Evolutionary conservation across 2,888 invertebrate species (phyloP).

Genomic region (Petrolisthes cinctipes): DNA sequence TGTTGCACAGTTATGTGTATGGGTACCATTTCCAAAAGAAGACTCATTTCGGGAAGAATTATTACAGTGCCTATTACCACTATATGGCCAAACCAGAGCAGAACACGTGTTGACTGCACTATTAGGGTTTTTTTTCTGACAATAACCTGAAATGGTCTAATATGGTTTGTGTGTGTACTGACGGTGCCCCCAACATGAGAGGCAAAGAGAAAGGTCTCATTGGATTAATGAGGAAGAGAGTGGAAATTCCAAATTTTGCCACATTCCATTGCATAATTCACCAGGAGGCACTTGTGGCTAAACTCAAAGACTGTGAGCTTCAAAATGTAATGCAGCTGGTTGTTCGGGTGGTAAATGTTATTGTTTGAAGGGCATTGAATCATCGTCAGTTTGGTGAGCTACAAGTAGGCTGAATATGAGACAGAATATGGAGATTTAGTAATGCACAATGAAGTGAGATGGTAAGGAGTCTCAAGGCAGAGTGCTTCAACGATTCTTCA

Average conservation of each 20-base stretch:
- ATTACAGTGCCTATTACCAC: slow-evolving; percentile 29
- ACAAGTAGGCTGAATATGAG: slow-evolving; percentile 22
- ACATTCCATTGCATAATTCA: slow-evolving; percentile 38
- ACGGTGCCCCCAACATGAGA: slow-evolving; percentile 9
- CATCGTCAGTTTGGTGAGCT: slow-evolving; percentile 29
- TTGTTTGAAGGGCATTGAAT: slow-evolving; percentile 35
- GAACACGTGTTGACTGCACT: slow-evolving; percentile 11
- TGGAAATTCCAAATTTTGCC: too few relatives aligned
- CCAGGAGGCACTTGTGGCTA: slow-evolving; percentile 39
- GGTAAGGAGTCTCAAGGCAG: slow-evolving; percentile 21
- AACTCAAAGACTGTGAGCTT: too few relatives aligned
- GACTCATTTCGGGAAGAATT: slow-evolving; percentile 28
- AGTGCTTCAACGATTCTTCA: slow-evolving; percentile 36
- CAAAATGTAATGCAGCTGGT: slow-evolving; percentile 31
- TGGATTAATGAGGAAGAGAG: slow-evolving; percentile 34
- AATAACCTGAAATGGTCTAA: slow-evolving; percentile 14
- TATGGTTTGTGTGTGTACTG: too few relatives aligned
- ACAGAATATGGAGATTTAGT: slow-evolving; percentile 33
- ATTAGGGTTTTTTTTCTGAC: neutral
- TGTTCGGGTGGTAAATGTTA: slow-evolving; percentile 26
- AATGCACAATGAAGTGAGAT: slow-evolving; percentile 5
- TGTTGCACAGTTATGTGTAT: slow-evolving; percentile 32
- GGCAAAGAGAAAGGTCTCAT: slow-evolving; percentile 32
- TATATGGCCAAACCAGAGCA: slow-evolving; percentile 35
- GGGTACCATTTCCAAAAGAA: slow-evolving; percentile 21